Conservation (phyloP, 2,888 invertebrate genomes). For the Nineta flava region DNA sequence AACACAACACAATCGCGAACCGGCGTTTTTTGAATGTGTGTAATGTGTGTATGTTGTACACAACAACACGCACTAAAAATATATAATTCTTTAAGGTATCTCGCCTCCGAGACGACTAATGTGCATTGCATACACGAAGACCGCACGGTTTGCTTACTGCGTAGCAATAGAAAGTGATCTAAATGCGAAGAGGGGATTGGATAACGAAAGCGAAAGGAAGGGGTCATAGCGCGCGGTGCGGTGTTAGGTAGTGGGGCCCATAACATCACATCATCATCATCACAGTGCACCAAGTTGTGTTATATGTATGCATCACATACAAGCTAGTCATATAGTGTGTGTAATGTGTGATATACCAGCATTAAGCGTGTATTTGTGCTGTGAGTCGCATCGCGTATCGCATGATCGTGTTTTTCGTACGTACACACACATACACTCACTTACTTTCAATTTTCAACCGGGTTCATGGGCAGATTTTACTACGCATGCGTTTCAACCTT, state of each 20-base stretch:
- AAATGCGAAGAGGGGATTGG: conserved; percentile 21
- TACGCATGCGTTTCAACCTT: conserved; percentile 3
- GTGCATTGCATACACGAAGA: background rate
- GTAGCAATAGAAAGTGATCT: conserved; percentile 23
- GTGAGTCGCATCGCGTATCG: too few species aligned
- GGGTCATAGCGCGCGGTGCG: conserved; percentile 35
- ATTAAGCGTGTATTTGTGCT: background rate
- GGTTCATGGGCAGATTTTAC: conserved; percentile 6
- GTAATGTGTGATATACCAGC: too few species aligned
- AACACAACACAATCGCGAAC: background rate
- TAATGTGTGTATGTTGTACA: too few species aligned
- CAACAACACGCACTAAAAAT: background rate
- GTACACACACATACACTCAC: conserved; percentile 5
- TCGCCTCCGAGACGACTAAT: conserved; percentile 1
- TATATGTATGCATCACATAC: too few species aligned
- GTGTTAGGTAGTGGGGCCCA: conserved; percentile 20
- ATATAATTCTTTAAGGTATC: background rate
- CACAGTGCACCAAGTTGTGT: conserved; percentile 10
- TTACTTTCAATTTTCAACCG: conserved; percentile 28
- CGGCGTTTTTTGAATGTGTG: background rate
- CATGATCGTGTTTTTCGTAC: background rate
- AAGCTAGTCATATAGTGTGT: too few species aligned
- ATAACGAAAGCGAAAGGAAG: conserved; percentile 58
- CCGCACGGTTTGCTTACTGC: conserved; percentile 16
- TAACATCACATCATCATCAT: conserved; percentile 15